phyloP scores from a whole-genome alignment of 2,888 invertebrate species.

The Eumacrocentrus americanus region DNA sequence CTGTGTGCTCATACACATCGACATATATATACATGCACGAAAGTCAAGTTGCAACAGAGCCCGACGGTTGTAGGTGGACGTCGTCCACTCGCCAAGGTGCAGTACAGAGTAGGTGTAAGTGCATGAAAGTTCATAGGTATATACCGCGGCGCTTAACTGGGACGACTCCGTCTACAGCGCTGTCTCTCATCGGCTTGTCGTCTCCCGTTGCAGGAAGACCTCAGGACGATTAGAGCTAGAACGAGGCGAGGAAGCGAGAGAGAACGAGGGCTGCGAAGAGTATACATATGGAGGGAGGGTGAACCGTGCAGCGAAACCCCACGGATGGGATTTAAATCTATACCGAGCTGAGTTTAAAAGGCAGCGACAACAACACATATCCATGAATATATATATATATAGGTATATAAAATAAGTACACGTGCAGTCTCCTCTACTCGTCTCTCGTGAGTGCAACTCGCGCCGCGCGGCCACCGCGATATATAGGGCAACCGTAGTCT shows the following conservation, averaged over 20 bases:
- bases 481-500: conserved; percentile 60
- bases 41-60: too few species aligned
- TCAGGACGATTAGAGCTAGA: conserved; percentile 10
- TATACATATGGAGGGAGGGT: too few species aligned
- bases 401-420: conserved; percentile 8
- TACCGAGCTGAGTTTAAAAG: conserved; percentile 44
- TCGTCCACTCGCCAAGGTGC: conserved; percentile 52
- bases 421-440: conserved; percentile 33
- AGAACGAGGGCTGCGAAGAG: too few species aligned
- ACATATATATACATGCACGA: too few species aligned
- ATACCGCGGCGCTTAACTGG: conserved; percentile 53
- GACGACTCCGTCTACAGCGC: conserved; percentile 31
- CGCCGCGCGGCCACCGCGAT: conserved; percentile 47
- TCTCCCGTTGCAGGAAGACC: conserved; percentile 4
- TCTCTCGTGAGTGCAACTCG: conserved; percentile 39
- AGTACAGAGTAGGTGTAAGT: conserved; percentile 30
- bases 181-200: not conserved
- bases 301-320: conserved; percentile 23
- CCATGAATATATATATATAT: conserved; percentile 2
- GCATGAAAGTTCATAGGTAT: conserved; percentile 51
- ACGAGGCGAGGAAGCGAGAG: not conserved
- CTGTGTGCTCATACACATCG: too few species aligned
- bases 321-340: conserved; percentile 10
- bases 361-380: conserved; percentile 41
- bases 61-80: conserved; percentile 49